Evolutionary conservation across 2,797 vertebrate species (phyloP), one percentile per base, ranked within the genome.

Genomic region (Microctenopoma lineatum): DNA sequence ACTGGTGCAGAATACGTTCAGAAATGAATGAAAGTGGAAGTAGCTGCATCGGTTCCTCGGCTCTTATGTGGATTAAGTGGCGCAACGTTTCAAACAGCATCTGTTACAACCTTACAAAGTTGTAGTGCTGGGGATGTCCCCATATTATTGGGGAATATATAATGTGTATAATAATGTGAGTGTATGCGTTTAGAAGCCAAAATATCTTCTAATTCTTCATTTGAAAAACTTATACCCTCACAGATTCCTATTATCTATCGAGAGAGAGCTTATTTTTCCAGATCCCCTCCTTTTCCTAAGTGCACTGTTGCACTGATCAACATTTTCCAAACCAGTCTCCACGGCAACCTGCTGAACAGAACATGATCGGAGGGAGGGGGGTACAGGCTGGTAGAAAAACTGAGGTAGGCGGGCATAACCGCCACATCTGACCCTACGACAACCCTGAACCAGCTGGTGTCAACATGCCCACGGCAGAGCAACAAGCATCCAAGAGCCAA

Each of bases 371-470:
- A 16, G 21, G 38, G 8, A 12, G 41, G 50, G 50, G 59, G 53
- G 54, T 26, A 3, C 6, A 34, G 45, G 47, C 36, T 36, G 45
- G 18, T 18, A 21, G 16, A 10, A 41, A 47, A 55, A 66, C 50
- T 36, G 69, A 44, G 36, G 58, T 58, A 18, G 62, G 62, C 16
- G 47, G 67, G 64, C 70, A 57, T 61, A 53, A 16, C 41, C 32
- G 66, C n/a, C 66, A 55, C 48, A 56, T 48, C 56, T 59, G 56
- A 87, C 72, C 72, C 60, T 8, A 39, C 38, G 34, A 38, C 66
- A 53, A 68, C 75, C 78, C 32, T 16, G 32, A n/a, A 73, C 58
- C 79, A 69, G 79, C 79, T 85, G 83, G 68, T 41, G 46, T 63
- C 63, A 70, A 51, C 62, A 48, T 6, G 56, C 77, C 58, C 0